Evolutionary conservation across 1,140 invertebrate genomes (phyloP).

Genomic region (Colletes gigas): DNA sequence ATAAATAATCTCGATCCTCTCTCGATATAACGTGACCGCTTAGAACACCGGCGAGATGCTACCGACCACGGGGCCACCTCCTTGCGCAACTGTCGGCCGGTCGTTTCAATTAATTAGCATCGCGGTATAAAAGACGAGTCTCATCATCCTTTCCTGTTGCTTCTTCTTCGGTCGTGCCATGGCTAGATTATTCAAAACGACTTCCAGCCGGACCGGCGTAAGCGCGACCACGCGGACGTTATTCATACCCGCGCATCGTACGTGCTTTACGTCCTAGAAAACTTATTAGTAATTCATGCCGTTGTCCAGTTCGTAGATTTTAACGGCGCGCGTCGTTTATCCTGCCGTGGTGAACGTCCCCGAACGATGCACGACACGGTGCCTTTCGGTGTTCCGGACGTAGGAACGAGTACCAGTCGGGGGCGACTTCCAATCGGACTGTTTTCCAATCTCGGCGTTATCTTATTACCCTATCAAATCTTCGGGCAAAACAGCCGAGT

Average conservation of each 20-base stretch:
- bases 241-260: constrained; percentile 52
- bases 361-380: neutral
- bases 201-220: constrained; percentile 36
- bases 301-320: constrained; percentile 58
- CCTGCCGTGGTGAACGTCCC: constrained; percentile 1
- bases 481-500: neutral
- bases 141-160: constrained; percentile 52
- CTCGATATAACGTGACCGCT: constrained; percentile 49
- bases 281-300: constrained; percentile 56
- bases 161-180: constrained; percentile 15
- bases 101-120: constrained; percentile 70
- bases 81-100: constrained; percentile 66
- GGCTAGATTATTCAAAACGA: constrained; percentile 63
- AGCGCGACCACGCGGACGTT: constrained; percentile 40
- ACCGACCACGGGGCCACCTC: constrained; percentile 51
- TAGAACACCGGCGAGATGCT: constrained; percentile 62
- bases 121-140: constrained; percentile 64
- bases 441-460: neutral
- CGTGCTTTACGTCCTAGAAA: constrained; percentile 61
- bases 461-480: neutral
- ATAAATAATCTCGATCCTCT: constrained; percentile 62
- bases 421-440: neutral
- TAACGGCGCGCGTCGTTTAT: constrained; percentile 34
- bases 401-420: neutral
- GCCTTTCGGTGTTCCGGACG: neutral